These are phyloP conservation scores for Drosophila ustulata DNA, from an alignment of 2,888 invertebrate genomes.

Conservation along the genomic window DNA sequence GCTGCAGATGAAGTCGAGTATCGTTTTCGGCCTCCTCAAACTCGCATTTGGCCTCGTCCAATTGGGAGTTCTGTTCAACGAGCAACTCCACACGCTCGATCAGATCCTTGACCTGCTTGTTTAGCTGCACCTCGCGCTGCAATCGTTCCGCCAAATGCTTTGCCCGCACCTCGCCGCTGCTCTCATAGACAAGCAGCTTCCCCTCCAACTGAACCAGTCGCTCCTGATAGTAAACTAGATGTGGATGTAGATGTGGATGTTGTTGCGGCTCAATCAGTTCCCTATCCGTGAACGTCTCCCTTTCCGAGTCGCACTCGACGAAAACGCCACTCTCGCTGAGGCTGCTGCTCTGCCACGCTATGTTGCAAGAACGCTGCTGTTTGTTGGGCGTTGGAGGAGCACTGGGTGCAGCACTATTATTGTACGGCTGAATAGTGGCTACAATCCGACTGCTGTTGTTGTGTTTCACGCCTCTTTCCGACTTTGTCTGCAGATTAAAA, in stretches of 20 bases:
- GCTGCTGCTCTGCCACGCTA: slow-evolving; percentile 85
- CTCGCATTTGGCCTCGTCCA: slow-evolving; percentile 91
- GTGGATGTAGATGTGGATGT: slow-evolving; percentile 84
- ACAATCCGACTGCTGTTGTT: slow-evolving; percentile 85
- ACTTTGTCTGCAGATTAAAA: slow-evolving; percentile 58
- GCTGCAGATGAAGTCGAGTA: slow-evolving; percentile 86
- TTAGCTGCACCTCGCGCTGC: slow-evolving; percentile 87
- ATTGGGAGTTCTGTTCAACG: slow-evolving; percentile 87
- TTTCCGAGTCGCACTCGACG: slow-evolving; percentile 86
- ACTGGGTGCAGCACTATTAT: slow-evolving; percentile 75
- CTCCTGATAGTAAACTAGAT: slow-evolving; percentile 88
- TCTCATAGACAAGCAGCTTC: slow-evolving; percentile 89
- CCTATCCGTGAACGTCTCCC: slow-evolving; percentile 60
- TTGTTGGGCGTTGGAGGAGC: slow-evolving; percentile 64
- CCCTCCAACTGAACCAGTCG: slow-evolving; percentile 88
- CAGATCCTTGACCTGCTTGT: slow-evolving; percentile 85
- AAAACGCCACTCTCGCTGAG: slow-evolving; percentile 91
- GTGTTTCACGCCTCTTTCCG: slow-evolving; percentile 53
- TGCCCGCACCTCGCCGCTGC: slow-evolving; percentile 88
- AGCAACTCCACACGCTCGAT: slow-evolving; percentile 86
- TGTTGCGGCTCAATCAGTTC: slow-evolving; percentile 85
- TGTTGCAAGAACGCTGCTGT: slow-evolving; percentile 34
- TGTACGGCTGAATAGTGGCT: slow-evolving; percentile 89
- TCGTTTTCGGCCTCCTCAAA: slow-evolving; percentile 92
- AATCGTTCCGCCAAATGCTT: slow-evolving; percentile 88